phyloP scores from a whole-genome alignment of 2,113 vertebrate genomes.

The Sturnus vulgaris region DNA sequence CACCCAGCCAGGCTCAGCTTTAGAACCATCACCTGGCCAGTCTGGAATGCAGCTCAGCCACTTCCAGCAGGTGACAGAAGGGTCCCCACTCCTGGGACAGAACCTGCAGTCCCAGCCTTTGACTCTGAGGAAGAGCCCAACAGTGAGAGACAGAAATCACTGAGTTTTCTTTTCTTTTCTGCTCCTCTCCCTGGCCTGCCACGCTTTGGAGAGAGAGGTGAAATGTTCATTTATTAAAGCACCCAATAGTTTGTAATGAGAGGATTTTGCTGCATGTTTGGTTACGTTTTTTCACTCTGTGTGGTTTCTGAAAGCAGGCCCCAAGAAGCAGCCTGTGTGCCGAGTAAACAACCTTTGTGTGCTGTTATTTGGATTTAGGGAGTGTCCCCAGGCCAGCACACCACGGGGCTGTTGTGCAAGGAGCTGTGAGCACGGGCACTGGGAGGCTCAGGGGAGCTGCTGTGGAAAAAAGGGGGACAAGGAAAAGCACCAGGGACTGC shows the following conservation, averaged over 20 bases:
- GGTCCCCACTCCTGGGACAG: not conserved
- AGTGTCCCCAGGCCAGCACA: not conserved
- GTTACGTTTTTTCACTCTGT: not conserved
- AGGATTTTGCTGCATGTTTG: not conserved
- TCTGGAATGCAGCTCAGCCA: not conserved
- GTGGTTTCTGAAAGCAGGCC: not conserved
- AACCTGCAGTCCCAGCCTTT: not conserved
- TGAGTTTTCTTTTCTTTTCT: fast-evolving
- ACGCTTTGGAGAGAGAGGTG: not conserved
- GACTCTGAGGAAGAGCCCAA: fast-evolving
- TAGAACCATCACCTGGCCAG: not conserved
- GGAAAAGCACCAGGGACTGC: too few relatives aligned
- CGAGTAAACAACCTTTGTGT: not conserved
- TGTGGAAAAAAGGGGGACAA: too few relatives aligned
- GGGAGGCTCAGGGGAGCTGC: too few relatives aligned
- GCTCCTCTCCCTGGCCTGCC: not conserved
- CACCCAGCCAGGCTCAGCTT: not conserved
- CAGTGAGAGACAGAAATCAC: not conserved
- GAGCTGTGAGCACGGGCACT: too few relatives aligned
- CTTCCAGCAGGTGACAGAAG: not conserved
- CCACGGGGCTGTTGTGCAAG: too few relatives aligned
- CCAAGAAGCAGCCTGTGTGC: not conserved
- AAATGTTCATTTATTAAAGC: not conserved
- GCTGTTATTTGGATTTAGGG: not conserved
- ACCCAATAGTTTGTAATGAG: not conserved